Evolutionary conservation across 2,888 invertebrate genomes (phyloP).

Genomic region (Tachystola acroxantha): DNA sequence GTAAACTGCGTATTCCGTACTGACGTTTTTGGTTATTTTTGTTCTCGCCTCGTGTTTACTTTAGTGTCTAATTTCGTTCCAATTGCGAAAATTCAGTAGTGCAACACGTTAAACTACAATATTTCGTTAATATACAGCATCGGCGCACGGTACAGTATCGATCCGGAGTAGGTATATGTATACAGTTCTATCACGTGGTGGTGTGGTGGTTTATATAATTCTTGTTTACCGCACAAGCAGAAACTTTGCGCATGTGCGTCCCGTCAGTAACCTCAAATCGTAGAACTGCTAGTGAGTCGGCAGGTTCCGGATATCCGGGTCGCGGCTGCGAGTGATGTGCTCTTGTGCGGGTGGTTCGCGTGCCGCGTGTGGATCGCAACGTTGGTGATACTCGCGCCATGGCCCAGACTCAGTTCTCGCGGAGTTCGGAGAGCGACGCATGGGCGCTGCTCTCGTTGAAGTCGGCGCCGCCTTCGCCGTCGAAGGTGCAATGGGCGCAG

Average conservation of each 20-base stretch:
- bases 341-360: conserved; percentile 62
- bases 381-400: conserved; percentile 66
- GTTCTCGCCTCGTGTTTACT: conserved; percentile 79
- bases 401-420: conserved; percentile 83
- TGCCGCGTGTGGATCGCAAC: conserved; percentile 54
- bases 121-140: conserved; percentile 44
- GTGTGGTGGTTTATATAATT: conserved; percentile 79
- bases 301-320: conserved; percentile 77
- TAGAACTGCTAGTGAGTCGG: conserved; percentile 65
- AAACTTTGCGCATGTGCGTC: conserved; percentile 79
- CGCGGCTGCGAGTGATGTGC: conserved; percentile 65
- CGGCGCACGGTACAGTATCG: conserved; percentile 54
- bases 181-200: conserved; percentile 78
- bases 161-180: conserved; percentile 73
- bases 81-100: conserved; percentile 70
- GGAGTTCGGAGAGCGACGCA: conserved; percentile 91
- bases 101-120: conserved; percentile 57
- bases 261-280: conserved; percentile 77
- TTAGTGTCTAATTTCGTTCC: conserved; percentile 75
- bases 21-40: conserved; percentile 80
- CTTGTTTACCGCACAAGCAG: conserved; percentile 77
- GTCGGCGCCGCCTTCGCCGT: conserved; percentile 92
- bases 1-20: conserved; percentile 75
- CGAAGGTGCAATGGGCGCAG: conserved; percentile 90
- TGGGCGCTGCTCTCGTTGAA: conserved; percentile 93